These are phyloP conservation scores for Parasteatoda tepidariorum DNA, from an alignment of 1,140 invertebrate genomes.

Conservation along the genomic window DNA sequence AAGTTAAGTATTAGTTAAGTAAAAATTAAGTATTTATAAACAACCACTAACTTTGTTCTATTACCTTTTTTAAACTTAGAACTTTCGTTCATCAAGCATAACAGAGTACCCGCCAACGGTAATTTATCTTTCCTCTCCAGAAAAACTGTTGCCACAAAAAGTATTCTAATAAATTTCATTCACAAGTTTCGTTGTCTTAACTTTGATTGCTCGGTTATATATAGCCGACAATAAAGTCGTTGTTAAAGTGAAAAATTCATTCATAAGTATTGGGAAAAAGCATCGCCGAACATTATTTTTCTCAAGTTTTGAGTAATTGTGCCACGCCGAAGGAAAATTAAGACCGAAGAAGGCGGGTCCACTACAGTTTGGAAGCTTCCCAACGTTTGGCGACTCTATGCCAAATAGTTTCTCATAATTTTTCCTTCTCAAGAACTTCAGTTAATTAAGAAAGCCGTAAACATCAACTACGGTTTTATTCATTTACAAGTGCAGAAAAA, in stretches of 20 bases:
- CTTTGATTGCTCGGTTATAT: too few species aligned
- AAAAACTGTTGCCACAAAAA: too few species aligned
- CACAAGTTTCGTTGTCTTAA: too few species aligned
- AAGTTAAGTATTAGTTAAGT: too few species aligned
- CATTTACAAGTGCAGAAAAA: background rate
- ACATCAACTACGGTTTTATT: background rate
- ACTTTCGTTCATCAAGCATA: too few species aligned
- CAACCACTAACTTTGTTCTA: too few species aligned
- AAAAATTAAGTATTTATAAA: too few species aligned
- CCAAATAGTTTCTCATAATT: background rate
- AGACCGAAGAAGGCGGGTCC: background rate
- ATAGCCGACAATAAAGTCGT: background rate
- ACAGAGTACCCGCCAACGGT: too few species aligned
- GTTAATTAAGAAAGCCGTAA: background rate
- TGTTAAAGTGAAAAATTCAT: background rate
- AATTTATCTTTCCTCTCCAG: too few species aligned
- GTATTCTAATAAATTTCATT: too few species aligned
- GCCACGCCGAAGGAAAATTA: background rate
- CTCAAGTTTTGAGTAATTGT: background rate
- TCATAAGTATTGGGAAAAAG: background rate
- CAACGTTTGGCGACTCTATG: background rate
- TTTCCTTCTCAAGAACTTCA: background rate
- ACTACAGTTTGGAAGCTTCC: background rate
- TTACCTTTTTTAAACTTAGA: too few species aligned
- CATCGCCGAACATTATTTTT: background rate